Evolutionary conservation across 1,140 invertebrate genomes (phyloP).

Genomic region (Eufriesea mexicana): DNA sequence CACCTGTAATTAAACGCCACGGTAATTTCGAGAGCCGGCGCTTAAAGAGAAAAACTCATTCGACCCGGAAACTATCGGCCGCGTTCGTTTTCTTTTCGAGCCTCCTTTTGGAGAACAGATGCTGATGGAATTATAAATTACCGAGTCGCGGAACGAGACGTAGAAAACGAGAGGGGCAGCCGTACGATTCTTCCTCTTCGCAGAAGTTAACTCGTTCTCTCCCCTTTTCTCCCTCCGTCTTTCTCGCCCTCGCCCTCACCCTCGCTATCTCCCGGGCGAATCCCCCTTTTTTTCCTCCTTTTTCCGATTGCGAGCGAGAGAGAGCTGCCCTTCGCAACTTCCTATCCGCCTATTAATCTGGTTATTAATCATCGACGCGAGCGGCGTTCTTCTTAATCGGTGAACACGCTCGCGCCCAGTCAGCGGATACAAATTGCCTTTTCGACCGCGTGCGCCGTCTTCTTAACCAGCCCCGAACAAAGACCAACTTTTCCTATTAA

Average conservation of each 20-base stretch:
- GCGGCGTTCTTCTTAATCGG: constrained; percentile 65
- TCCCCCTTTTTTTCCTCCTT: background rate
- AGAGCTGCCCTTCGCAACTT: constrained; percentile 48
- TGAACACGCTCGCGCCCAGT: constrained; percentile 50
- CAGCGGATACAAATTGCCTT: constrained; percentile 46
- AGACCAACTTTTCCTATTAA: constrained; percentile 43
- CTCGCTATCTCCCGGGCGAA: constrained; percentile 6
- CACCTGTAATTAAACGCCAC: constrained; percentile 28
- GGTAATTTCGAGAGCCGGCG: background rate
- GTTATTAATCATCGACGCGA: constrained; percentile 76
- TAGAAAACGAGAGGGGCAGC: background rate
- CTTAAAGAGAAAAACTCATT: background rate
- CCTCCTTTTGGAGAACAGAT: constrained; percentile 18
- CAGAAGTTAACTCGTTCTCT: constrained; percentile 31
- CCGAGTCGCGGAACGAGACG: background rate
- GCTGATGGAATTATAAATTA: constrained; percentile 46
- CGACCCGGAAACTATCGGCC: constrained; percentile 2
- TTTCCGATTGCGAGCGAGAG: constrained; percentile 2
- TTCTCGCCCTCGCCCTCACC: background rate
- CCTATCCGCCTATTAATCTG: constrained; percentile 73
- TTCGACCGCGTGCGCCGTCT: constrained; percentile 16
- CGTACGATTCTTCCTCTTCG: constrained; percentile 16
- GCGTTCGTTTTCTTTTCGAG: background rate
- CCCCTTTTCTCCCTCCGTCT: background rate
- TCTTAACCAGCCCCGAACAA: constrained; percentile 34